Evolutionary conservation across 2,797 vertebrate species (phyloP), one percentile per base, ranked within the genome.

Genomic region (Limnodromus scolopaceus): DNA sequence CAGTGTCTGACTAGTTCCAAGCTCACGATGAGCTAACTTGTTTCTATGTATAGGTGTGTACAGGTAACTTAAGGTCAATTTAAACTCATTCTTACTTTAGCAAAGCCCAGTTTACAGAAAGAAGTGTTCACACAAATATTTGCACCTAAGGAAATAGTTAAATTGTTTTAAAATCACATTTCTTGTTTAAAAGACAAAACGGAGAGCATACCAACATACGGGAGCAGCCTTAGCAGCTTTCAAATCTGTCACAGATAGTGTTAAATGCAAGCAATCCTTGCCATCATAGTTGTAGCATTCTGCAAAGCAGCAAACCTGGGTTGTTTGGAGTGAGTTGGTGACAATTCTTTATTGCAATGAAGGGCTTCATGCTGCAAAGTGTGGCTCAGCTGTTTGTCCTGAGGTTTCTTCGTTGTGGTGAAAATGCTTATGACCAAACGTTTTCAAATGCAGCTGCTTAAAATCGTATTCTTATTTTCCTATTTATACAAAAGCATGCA

Each of bases 291-390:
- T 41, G 41, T 10, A 43, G 49, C 23, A 7, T 80, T 60, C 55
- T 75, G 39, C 74, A 81, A 53, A 66, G 68, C 36, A 61, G 53
- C 64, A 53, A 80, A 45, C 32, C 23, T 48, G 23, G 5, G 25
- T 36, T 43, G 25, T 85, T 87, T 38, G 48, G 53, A 80, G 43
- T 32, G 60, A 80, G 36, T 23, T 22, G 10, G 45, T 74, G 87
- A 38, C 25, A 9, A 48, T 72, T 70, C 0, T 0, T 85, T 48
- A 25, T 5, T 85, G 71, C 43, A 43, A 1, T 10, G 17, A 0
- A 8, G 75, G 49, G 58, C 71, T 89, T 79, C 2, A 0, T 75
- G 57, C 43, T 91, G 57, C 63, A 16, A 41, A 79, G 43, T 1
- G 8, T 32, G 49, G 28, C 75, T 83, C 84, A 87, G 60, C 41